Percentiles rank a stretch among this genome's conserved stretches.
phyloP scores from a whole-genome alignment of 2,113 vertebrate genomes.

The Chaetops frenatus region DNA sequence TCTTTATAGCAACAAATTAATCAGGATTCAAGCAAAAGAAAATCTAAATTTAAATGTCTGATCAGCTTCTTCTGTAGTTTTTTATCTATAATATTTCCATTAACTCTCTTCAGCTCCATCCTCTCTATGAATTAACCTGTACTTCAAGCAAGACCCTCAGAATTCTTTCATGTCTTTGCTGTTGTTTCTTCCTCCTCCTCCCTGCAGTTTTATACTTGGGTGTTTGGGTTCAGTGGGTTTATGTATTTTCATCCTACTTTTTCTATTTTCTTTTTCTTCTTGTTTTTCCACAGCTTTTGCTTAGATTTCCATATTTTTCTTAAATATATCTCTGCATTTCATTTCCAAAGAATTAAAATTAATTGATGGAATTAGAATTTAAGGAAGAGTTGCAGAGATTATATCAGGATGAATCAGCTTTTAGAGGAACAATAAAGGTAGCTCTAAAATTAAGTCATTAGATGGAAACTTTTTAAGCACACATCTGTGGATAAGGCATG shows the following conservation, averaged over 20 bases:
- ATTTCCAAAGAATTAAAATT: background rate
- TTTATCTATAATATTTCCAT: constrained; percentile 50
- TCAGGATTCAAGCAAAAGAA: background rate
- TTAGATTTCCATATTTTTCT: background rate
- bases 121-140: background rate
- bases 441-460: background rate
- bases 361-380: background rate
- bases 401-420: background rate
- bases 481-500: background rate
- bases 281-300: background rate
- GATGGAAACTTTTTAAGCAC: background rate
- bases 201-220: background rate
- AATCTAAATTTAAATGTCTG: background rate
- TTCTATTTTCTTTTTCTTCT: background rate
- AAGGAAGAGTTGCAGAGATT: background rate
- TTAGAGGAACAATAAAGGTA: background rate
- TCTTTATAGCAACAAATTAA: constrained; percentile 56
- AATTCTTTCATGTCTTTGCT: background rate
- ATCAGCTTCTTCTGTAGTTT: constrained; percentile 15
- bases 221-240: background rate
- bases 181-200: background rate
- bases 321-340: background rate
- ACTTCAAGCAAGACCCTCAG: background rate
- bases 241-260: background rate
- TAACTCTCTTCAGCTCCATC: constrained; percentile 42